phyloP scores from a whole-genome alignment of 64 coral and sea anemone species.

The Acropora tenuis region DNA sequence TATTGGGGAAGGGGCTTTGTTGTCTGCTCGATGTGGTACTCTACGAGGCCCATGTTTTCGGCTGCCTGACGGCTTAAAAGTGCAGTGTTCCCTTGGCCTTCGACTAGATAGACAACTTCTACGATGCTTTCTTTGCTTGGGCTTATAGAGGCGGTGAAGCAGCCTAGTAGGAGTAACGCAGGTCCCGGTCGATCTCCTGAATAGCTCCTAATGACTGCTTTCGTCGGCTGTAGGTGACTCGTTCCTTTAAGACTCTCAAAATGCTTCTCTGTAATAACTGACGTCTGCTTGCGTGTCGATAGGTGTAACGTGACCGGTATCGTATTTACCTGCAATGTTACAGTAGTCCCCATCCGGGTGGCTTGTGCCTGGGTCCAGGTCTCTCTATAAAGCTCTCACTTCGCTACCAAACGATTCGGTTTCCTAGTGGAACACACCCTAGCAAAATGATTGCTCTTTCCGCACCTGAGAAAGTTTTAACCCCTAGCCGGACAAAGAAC shows the following conservation, averaged over 20 bases:
- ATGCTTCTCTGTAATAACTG: conserved; percentile 46
- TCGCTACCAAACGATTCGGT: background rate
- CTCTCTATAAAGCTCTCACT: conserved; percentile 2
- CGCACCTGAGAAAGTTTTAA: conserved; percentile 22
- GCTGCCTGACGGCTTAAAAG: conserved; percentile 27
- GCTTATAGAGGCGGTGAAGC: conserved; percentile 2
- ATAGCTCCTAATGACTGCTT: conserved; percentile 5
- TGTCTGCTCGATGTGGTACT: conserved; percentile 36
- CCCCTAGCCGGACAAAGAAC: background rate
- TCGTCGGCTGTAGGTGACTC: background rate
- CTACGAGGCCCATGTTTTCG: conserved; percentile 38
- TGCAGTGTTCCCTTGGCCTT: conserved; percentile 23
- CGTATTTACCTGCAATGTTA: conserved; percentile 29
- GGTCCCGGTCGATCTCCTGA: conserved; percentile 33
- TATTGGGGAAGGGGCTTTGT: background rate
- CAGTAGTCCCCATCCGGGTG: conserved; percentile 12
- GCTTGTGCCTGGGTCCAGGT: background rate
- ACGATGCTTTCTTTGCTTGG: background rate
- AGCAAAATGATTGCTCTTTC: conserved; percentile 29
- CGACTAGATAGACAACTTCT: conserved; percentile 50
- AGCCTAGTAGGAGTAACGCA: conserved; percentile 31
- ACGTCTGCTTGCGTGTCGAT: conserved; percentile 76
- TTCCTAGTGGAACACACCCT: background rate
- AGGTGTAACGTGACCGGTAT: conserved; percentile 43
- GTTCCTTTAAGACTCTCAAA: background rate